A percentile compares a stretch with the other conserved stretches of the same genome.
These are phyloP conservation scores for Phycodurus eques DNA, from an alignment of 2,113 vertebrate species.

Conservation along the genomic window DNA sequence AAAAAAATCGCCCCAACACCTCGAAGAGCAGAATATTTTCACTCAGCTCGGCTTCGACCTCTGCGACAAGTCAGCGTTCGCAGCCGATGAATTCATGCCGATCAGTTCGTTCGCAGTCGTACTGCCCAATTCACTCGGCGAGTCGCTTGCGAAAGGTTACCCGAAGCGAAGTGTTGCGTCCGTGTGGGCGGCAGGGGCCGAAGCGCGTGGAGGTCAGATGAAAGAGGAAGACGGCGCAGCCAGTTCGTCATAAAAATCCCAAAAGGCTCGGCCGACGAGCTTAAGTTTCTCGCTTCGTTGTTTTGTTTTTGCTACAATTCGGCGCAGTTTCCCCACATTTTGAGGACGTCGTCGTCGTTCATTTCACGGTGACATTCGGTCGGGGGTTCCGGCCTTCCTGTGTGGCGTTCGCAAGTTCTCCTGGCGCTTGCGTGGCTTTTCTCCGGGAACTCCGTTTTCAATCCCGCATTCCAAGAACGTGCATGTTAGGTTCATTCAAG, in stretches of 20 bases:
- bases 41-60: conserved; percentile 31
- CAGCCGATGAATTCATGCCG: conserved; percentile 25
- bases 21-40: background rate
- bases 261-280: background rate
- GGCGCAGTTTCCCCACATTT: no score
- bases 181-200: conserved; percentile 10
- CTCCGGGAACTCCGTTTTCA: no score
- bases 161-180: conserved; percentile 29
- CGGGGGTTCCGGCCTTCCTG: no score
- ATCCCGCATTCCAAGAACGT: no score
- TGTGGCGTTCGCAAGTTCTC: no score
- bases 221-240: conserved; percentile 34
- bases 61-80: conserved; percentile 30
- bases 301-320: no score
- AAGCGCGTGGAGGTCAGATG: conserved; percentile 52
- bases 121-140: conserved; percentile 41
- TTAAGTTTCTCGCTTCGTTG: background rate
- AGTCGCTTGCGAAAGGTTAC: conserved; percentile 36
- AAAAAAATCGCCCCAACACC: background rate
- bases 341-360: no score
- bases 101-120: conserved; percentile 36
- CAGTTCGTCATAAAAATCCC: background rate
- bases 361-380: no score
- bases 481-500: no score
- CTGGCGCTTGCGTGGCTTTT: no score